Conservation (phyloP, 1,140 invertebrate species). For the Leptinotarsa texana region DNA sequence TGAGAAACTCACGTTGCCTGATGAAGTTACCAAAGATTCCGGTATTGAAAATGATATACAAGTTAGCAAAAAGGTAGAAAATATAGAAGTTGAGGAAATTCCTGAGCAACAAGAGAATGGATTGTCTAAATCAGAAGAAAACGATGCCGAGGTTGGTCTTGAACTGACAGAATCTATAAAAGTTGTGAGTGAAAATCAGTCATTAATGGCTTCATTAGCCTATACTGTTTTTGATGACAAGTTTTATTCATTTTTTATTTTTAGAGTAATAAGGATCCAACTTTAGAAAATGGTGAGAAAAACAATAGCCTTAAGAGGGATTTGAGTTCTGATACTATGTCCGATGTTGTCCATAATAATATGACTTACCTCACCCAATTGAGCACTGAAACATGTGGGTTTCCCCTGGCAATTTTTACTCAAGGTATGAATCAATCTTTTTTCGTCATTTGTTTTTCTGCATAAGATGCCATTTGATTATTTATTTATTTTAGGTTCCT, state of each 20-base stretch:
- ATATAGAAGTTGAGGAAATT: conserved; percentile 13
- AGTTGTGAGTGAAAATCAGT: not conserved
- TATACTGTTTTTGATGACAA: too few relatives aligned
- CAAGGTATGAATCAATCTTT: conserved; percentile 62
- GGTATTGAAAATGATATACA: conserved; percentile 11
- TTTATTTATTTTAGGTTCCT: conserved; percentile 61
- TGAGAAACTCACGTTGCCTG: conserved; percentile 16
- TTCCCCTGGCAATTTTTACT: conserved; percentile 86
- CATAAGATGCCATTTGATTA: too few relatives aligned
- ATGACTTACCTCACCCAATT: conserved; percentile 64
- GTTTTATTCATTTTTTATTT: not conserved
- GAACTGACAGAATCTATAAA: conserved; percentile 31
- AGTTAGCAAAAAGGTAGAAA: conserved; percentile 8
- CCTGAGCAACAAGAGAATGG: not conserved
- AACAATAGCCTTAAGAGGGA: conserved; percentile 63
- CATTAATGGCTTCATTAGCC: too few relatives aligned
- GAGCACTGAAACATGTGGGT: conserved; percentile 76
- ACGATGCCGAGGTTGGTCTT: conserved; percentile 34
- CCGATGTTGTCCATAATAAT: conserved; percentile 60
- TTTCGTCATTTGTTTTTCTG: too few relatives aligned
- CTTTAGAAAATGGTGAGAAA: conserved; percentile 47
- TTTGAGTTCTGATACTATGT: conserved; percentile 64
- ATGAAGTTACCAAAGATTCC: conserved; percentile 19
- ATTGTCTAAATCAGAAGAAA: conserved; percentile 3
- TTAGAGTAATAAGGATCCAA: conserved; percentile 1